These are phyloP conservation scores for Odontamblyopus rebecca DNA, from an alignment of 2,797 vertebrate genomes.

Conservation along the genomic window DNA sequence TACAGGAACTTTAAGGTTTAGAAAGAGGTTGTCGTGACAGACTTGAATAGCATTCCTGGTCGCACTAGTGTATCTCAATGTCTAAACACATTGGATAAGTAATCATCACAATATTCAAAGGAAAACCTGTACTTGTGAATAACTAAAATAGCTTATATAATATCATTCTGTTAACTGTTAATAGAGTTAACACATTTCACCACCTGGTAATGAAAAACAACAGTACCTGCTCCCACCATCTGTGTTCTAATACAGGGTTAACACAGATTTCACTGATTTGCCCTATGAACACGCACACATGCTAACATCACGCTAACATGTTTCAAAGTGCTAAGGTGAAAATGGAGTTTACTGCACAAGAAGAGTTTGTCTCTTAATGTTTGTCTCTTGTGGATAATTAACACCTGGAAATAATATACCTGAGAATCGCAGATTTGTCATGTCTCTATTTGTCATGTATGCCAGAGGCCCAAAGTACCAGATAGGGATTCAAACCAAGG, in stretches of 20 bases:
- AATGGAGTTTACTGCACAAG: background rate
- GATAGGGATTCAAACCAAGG: background rate
- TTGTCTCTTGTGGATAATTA: background rate
- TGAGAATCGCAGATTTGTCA: no score
- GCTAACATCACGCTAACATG: constrained; percentile 22
- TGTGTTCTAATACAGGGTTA: constrained; percentile 3
- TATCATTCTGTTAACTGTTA: background rate
- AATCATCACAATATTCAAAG: background rate
- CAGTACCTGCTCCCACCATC: constrained; percentile 8
- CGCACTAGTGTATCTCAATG: no score
- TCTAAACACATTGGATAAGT: background rate
- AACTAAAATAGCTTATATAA: background rate
- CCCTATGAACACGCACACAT: background rate
- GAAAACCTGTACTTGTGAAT: background rate
- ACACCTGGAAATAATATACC: background rate
- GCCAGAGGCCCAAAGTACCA: background rate
- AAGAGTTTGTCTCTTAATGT: no score
- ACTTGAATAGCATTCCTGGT: no score
- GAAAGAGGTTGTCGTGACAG: no score
- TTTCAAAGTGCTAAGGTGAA: constrained; percentile 13
- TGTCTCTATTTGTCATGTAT: no score
- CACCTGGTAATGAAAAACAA: constrained; percentile 8
- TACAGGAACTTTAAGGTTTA: no score
- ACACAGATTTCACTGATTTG: background rate
- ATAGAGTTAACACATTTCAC: background rate